Evolutionary conservation across 2,888 invertebrate genomes (phyloP), one percentile per base, ranked within the genome.

Genomic region (Mythimna albipuncta): DNA sequence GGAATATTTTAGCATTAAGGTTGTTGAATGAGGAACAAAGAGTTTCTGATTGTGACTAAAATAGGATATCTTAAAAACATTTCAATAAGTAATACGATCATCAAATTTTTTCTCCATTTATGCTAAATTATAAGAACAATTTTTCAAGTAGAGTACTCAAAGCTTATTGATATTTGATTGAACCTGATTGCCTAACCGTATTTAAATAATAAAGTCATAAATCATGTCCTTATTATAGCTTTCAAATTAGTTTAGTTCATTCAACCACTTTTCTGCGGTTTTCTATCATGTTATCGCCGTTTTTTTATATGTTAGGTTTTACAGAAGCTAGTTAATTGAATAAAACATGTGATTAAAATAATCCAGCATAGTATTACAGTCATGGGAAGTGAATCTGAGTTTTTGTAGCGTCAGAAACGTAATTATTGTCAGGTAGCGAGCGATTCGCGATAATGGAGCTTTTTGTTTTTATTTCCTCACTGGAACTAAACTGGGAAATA

Each of bases 361-460:
- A 82, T 79, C 71, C 84, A 89, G 86, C 89, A 87, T 88, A 91
- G 89, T 89, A 90, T 88, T 89, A 87, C 88, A 93, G 96, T 96
- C 96, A 95, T 96, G 96, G 96, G 96, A 95, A 95, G 88, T 92
- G 94, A 92, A 82, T 93, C 89, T 89, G 84, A 82, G 90, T 93
- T 94, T 95, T 94, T 94, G 85, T 92, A 85, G 81, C 88, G 88
- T 86, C 85, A 84, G 85, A 79, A 85, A 86, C 87, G 87, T 88
- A 91, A 93, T 93, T 77, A 85, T 79, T 92, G 91, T 89, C 89
- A 89, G 89, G 88, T 88, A 88, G 88, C 87, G 87, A 91, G 88
- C 87, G 89, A 92, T 91, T 90, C 86, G 89, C 88, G 91, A 90
- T 93, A 92, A 93, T 90, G 88, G 81, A 85, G 21, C 81, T 90